Evolutionary conservation across 2,888 invertebrate species (phyloP).

Genomic region (Steromphala cineraria): DNA sequence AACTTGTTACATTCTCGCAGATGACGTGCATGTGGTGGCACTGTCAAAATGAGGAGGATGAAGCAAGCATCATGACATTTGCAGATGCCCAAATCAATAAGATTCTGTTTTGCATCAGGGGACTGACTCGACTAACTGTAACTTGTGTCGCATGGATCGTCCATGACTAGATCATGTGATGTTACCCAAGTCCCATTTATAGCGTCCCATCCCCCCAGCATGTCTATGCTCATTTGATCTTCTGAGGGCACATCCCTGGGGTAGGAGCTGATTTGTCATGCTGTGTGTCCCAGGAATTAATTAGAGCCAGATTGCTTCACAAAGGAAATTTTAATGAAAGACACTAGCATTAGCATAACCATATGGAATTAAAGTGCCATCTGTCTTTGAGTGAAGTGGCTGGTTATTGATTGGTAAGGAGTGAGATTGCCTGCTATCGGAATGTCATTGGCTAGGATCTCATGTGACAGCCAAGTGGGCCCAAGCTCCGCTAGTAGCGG

Average conservation of each 20-base stretch:
- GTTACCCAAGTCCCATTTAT: not conserved
- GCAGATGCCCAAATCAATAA: constrained; percentile 13
- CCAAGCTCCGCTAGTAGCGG: constrained; percentile 3
- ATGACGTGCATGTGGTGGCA: constrained; percentile 13
- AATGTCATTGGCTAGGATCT: constrained; percentile 30
- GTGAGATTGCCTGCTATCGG: constrained; percentile 27
- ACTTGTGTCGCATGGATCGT: not conserved
- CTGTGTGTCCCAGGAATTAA: constrained; percentile 33
- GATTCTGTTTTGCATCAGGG: not conserved
- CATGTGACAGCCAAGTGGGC: constrained; percentile 26
- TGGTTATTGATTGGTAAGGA: constrained; percentile 28
- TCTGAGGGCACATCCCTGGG: constrained; percentile 16
- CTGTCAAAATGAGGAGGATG: constrained; percentile 10
- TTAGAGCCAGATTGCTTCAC: constrained; percentile 28
- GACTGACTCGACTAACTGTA: not conserved
- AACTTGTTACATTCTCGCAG: constrained; percentile 6
- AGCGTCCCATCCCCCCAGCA: not conserved
- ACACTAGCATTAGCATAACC: constrained; percentile 27
- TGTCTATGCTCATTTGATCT: constrained; percentile 19
- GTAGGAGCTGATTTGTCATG: constrained; percentile 4
- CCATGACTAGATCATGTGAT: not conserved
- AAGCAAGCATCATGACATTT: constrained; percentile 17
- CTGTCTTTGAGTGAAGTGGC: constrained; percentile 30
- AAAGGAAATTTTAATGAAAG: constrained; percentile 36
- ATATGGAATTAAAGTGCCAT: constrained; percentile 30